Percentiles rank a stretch among this genome's conserved stretches.
phyloP scores from a whole-genome alignment of 2,113 vertebrate genomes.

The Seriola aureovittata region DNA sequence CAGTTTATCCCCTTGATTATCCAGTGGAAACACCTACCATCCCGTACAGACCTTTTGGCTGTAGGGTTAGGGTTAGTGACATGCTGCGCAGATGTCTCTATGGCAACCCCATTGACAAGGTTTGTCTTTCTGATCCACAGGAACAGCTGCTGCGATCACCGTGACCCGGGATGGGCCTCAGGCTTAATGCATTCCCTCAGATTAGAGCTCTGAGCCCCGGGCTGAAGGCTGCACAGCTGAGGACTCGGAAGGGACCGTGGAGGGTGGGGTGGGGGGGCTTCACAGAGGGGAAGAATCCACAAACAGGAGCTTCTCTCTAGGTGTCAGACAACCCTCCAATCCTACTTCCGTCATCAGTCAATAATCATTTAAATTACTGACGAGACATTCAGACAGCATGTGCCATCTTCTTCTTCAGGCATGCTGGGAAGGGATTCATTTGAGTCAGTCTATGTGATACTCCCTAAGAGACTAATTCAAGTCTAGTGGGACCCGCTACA shows the following conservation, averaged over 20 bases:
- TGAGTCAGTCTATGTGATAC: conserved; percentile 5
- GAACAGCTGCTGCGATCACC: conserved; percentile 70
- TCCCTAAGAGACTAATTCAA: conserved; percentile 17
- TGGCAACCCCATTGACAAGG: conserved; percentile 43
- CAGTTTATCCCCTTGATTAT: conserved; percentile 22
- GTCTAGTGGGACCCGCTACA: conserved; percentile 15
- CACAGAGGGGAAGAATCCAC: conserved; percentile 5
- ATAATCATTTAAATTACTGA: conserved; percentile 39
- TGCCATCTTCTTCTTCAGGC: not conserved
- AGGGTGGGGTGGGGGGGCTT: not conserved
- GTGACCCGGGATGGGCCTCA: conserved; percentile 41
- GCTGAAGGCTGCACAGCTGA: conserved; percentile 68
- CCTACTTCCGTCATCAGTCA: conserved; percentile 34
- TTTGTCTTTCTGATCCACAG: conserved; percentile 64
- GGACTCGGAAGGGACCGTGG: conserved; percentile 13
- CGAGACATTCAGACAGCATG: conserved; percentile 19
- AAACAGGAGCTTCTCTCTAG: conserved; percentile 16
- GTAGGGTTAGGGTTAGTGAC: conserved; percentile 36
- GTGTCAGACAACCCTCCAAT: conserved; percentile 21
- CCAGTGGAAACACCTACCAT: conserved; percentile 19
- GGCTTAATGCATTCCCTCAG: conserved; percentile 77
- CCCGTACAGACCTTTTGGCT: conserved; percentile 12
- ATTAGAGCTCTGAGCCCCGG: conserved; percentile 57
- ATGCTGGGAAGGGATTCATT: conserved; percentile 41
- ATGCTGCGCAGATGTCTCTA: conserved; percentile 48